Conservation (phyloP, 2,888 invertebrate genomes). For the Bedellia somnulentella region DNA sequence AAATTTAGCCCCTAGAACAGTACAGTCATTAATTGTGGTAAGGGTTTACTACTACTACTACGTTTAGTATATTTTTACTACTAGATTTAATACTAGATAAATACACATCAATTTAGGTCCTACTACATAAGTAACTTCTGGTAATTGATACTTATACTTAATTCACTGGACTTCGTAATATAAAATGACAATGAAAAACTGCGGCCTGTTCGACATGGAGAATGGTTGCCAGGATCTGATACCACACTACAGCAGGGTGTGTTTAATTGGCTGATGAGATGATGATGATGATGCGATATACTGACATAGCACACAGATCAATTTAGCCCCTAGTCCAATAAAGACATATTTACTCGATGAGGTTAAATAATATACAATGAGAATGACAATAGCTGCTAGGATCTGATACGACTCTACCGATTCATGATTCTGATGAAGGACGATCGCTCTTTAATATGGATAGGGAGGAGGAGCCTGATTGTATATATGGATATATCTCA, state of each 20-base stretch:
- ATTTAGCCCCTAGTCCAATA: not conserved
- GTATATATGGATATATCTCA: constrained; percentile 19
- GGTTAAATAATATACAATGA: too few relatives aligned
- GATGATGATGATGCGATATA: constrained; percentile 18
- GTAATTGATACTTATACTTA: too few relatives aligned
- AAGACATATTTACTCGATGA: too few relatives aligned
- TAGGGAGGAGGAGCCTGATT: constrained; percentile 26
- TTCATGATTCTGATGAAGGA: constrained; percentile 41
- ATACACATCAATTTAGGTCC: too few relatives aligned
- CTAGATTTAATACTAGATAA: too few relatives aligned
- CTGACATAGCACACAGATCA: not conserved
- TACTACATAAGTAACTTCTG: too few relatives aligned
- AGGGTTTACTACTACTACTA: too few relatives aligned
- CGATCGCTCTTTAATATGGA: constrained; percentile 39
- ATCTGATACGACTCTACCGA: constrained; percentile 36
- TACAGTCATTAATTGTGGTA: too few relatives aligned
- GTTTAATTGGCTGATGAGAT: constrained; percentile 39
- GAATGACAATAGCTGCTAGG: constrained; percentile 18
- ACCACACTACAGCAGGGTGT: constrained; percentile 39
- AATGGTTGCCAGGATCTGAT: constrained; percentile 24
- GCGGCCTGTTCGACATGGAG: constrained; percentile 18
- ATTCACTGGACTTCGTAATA: too few relatives aligned
- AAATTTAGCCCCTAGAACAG: not conserved
- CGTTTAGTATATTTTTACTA: too few relatives aligned
- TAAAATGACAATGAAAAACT: too few relatives aligned